Base-by-base conservation (phyloP, 2,888 invertebrate genomes). In the Dynastes grantii region DNA sequence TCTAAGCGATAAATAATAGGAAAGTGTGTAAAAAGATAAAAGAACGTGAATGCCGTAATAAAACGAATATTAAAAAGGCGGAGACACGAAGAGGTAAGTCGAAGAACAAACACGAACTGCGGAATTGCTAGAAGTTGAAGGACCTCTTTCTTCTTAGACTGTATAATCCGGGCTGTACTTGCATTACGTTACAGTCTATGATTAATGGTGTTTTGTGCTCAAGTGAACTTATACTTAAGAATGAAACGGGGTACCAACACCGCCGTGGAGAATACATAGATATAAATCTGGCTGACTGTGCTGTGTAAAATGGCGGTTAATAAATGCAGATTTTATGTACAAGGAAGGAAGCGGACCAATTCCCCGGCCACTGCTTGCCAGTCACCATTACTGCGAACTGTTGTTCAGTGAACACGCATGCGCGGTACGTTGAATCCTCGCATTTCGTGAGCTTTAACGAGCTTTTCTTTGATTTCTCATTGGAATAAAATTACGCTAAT, bases 311-410 rank as follows among this genome's bases (percentile, higher is more conserved):
- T 86, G 87, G 86, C 86, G 86, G 84, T 81, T 85, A 86, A 86
- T 85, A 82, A 85, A 87, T 87, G 86, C 85, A 84, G 83, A 86
- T 86, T 85, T 84, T 84, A 85, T 86, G 83, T 85, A 80, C 81
- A 81, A 87, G 87, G 88, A 88, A 88, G 88, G 88, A 88, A 88
- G 85, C 86, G 84, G 85, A 84, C 83, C 86, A 86, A 87, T 87
- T 87, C 85, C 85, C 85, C 86, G 86, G 86, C 84, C 86, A 86
- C 85, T 85, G 85, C 84, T 84, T 84, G 79, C 79, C 80, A 80
- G 81, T 81, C 80, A 77, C 77, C 81, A 76, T 78, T 77, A 80
- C 78, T 77, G 76, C 77, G 80, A 81, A 84, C 82, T 83, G 83
- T 83, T 83, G 83, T 82, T 83, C 85, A 86, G 78, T 85, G 86